Conservation (phyloP, 2,113 vertebrate genomes). For the Setophaga kirtlandii region DNA sequence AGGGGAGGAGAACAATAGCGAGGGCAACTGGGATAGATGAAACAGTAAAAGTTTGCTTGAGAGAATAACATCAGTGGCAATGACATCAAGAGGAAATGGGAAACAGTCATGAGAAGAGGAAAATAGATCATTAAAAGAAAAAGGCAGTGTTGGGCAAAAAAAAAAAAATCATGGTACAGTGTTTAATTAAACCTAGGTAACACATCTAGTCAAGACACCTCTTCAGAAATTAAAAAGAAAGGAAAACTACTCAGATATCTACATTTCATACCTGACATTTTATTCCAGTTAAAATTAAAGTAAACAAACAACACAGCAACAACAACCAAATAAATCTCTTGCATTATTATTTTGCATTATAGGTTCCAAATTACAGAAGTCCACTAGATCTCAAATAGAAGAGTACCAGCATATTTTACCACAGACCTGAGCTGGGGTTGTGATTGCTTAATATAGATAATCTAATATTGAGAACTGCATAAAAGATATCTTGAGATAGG, state of each 20-base stretch:
- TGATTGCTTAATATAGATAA: not conserved
- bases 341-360: not conserved
- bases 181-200: not conserved
- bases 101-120: not conserved
- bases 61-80: conserved; percentile 12
- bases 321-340: not conserved
- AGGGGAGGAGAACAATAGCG: conserved; percentile 17
- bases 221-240: not conserved
- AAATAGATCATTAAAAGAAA: conserved; percentile 25
- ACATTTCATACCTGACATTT: not conserved
- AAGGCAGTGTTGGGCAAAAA: not conserved
- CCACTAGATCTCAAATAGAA: not conserved
- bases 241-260: not conserved
- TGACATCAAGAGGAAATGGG: conserved; percentile 15
- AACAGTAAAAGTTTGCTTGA: conserved; percentile 29
- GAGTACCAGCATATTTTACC: not conserved
- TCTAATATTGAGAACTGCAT: not conserved
- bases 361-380: not conserved
- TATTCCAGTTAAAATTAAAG: not conserved
- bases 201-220: not conserved
- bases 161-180: not conserved
- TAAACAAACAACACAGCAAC: not conserved
- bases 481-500: not conserved
- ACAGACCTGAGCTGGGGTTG: not conserved
- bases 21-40: not conserved